phyloP scores from a whole-genome alignment of 2,113 vertebrate species.

The Nothocercus julius region DNA sequence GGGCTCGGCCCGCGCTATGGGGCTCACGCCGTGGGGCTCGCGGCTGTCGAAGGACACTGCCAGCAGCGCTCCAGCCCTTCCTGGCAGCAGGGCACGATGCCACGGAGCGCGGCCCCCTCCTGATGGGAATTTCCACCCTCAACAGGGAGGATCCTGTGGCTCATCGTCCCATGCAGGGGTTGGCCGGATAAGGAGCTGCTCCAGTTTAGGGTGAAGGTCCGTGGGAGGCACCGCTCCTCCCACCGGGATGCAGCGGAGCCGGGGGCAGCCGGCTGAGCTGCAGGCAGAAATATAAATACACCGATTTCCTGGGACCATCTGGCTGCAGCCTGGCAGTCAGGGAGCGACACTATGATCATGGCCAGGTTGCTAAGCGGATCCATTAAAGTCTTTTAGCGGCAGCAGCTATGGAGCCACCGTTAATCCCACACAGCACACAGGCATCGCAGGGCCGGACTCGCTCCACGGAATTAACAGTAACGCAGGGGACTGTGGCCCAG shows the following conservation, averaged over 20 bases:
- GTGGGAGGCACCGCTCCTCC: slow-evolving; percentile 18
- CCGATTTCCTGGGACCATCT: slow-evolving; percentile 60
- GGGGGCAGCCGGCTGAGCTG: slow-evolving; percentile 62
- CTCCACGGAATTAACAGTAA: slow-evolving; percentile 16
- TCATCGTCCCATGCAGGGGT: slow-evolving; percentile 53
- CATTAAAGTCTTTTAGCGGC: slow-evolving; percentile 74
- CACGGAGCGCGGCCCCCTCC: neutral
- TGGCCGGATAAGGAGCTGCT: slow-evolving; percentile 52
- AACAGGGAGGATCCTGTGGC: neutral
- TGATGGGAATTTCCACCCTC: neutral
- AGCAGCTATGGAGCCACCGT: slow-evolving; percentile 29
- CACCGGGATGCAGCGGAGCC: slow-evolving; percentile 14
- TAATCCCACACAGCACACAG: slow-evolving; percentile 35
- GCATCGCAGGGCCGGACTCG: slow-evolving; percentile 59
- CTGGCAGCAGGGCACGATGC: neutral
- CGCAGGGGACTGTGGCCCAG: no score
- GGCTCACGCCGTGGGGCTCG: fast-evolving
- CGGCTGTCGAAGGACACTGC: fast-evolving
- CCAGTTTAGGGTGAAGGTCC: neutral
- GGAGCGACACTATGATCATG: slow-evolving; percentile 60
- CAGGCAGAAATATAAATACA: slow-evolving; percentile 61
- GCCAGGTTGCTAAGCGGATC: slow-evolving; percentile 46
- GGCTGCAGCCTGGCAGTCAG: slow-evolving; percentile 55
- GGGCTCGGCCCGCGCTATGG: neutral
- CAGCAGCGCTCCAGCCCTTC: fast-evolving